Percentiles rank a stretch among this genome's conserved stretches.
Evolutionary conservation across 2,888 invertebrate species (phyloP).

Genomic region (Melikaiella ostensackeni): DNA sequence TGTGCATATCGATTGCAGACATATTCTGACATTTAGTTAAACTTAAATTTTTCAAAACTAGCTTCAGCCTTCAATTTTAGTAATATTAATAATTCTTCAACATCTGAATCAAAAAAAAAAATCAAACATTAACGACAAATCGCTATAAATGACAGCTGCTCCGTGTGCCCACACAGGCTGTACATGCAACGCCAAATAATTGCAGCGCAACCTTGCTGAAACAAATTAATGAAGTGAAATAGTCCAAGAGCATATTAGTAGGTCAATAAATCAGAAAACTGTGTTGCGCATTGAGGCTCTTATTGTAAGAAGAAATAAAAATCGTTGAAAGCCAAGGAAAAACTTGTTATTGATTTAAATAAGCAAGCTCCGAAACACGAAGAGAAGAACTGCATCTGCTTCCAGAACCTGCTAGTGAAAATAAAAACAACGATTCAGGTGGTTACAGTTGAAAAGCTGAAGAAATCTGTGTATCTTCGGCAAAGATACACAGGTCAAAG

Average conservation of each 20-base stretch:
- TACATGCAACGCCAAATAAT: constrained; percentile 76
- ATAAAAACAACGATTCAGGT: constrained; percentile 56
- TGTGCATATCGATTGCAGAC: background rate
- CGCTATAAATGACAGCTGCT: constrained; percentile 71
- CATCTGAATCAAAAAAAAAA: constrained; percentile 43
- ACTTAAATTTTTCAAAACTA: constrained; percentile 14
- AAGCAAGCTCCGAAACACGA: constrained; percentile 71
- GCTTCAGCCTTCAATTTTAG: constrained; percentile 44
- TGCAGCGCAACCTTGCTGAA: constrained; percentile 74
- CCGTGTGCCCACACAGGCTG: constrained; percentile 75
- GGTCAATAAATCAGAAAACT: constrained; percentile 53
- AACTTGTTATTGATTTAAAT: constrained; percentile 60
- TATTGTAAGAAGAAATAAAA: constrained; percentile 43
- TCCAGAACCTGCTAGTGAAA: constrained; percentile 73
- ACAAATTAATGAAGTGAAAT: constrained; percentile 68
- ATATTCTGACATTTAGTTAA: constrained; percentile 16
- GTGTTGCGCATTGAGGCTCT: constrained; percentile 42
- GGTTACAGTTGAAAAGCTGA: constrained; percentile 51
- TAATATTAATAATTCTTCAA: constrained; percentile 47
- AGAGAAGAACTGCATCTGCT: constrained; percentile 70
- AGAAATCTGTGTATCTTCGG: constrained; percentile 35
- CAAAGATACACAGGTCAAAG: constrained; percentile 45
- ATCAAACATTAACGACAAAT: constrained; percentile 52
- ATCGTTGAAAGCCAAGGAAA: constrained; percentile 55
- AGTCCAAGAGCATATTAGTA: constrained; percentile 62